Evolutionary conservation across 2,797 vertebrate genomes (phyloP).

Genomic region (Numenius phaeopus): DNA sequence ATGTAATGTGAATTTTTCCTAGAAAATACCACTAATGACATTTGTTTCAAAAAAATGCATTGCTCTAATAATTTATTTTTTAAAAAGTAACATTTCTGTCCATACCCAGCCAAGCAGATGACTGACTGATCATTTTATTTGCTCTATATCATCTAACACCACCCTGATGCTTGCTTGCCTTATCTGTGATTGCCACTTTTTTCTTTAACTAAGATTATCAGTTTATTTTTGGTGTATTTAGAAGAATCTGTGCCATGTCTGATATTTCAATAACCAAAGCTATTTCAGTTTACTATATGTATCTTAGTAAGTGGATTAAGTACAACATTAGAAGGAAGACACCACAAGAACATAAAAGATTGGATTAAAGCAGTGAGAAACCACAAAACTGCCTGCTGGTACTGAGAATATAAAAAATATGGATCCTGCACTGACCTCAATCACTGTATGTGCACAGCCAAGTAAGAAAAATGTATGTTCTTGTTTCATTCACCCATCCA

Average conservation of each 20-base stretch:
- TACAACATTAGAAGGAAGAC: neutral
- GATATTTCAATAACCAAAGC: neutral
- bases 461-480: constrained; percentile 1
- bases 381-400: neutral
- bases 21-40: neutral
- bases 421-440: neutral
- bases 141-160: neutral
- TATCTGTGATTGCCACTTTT: neutral
- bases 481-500: neutral
- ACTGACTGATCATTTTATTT: neutral
- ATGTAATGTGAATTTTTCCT: neutral
- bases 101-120: neutral
- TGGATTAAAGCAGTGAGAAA: constrained; percentile 23
- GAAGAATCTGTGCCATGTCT: neutral
- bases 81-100: neutral
- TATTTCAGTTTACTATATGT: neutral
- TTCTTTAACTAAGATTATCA: neutral
- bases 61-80: neutral
- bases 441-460: neutral
- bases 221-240: neutral
- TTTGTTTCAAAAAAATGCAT: neutral
- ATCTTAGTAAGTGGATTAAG: neutral
- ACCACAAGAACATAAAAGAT: neutral
- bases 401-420: constrained; percentile 8
- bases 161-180: neutral